These are phyloP conservation scores for Cassiopea xamachana DNA, from an alignment of 30 jellyfish, hydroid and myxozoan genomes.

Conservation along the genomic window DNA sequence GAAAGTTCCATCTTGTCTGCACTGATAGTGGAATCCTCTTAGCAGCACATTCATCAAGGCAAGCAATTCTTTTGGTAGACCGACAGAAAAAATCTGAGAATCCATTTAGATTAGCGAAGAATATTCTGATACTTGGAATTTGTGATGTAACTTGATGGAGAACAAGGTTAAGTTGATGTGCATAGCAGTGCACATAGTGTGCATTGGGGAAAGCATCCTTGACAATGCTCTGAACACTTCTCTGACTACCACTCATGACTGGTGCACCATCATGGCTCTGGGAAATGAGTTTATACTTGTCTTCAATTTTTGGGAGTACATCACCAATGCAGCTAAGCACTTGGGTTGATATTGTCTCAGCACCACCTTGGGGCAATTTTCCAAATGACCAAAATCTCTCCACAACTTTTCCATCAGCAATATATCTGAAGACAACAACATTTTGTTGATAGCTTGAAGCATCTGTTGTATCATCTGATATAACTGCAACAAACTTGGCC, in stretches of 20 bases:
- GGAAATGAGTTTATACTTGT: conserved; percentile 24
- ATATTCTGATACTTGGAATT: conserved; percentile 7
- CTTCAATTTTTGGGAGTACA: conserved; percentile 44
- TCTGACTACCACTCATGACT: conserved; percentile 32
- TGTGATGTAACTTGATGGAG: conserved; percentile 34
- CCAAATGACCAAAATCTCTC: conserved; percentile 64
- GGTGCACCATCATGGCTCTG: conserved; percentile 64
- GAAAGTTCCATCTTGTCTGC: too few relatives aligned
- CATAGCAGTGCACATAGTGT: conserved; percentile 64
- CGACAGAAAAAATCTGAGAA: conserved; percentile 47
- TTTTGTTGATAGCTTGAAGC: too few relatives aligned
- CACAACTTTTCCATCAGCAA: conserved; percentile 3
- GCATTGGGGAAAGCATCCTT: conserved; percentile 31
- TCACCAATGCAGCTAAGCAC: conserved; percentile 29
- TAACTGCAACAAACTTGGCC: conserved; percentile 49
- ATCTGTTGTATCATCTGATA: too few relatives aligned
- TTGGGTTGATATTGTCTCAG: conserved; percentile 19
- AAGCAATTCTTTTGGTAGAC: conserved; percentile 38
- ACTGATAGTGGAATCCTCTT: conserved; percentile 51
- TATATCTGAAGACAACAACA: too few relatives aligned
- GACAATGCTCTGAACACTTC: conserved; percentile 45
- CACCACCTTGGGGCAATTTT: conserved; percentile 23
- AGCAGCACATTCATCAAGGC: conserved; percentile 41
- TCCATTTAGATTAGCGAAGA: conserved; percentile 39
- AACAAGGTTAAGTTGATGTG: conserved; percentile 63